Conservation (phyloP, 2,797 vertebrate species). For the Anguilla pacifica region DNA sequence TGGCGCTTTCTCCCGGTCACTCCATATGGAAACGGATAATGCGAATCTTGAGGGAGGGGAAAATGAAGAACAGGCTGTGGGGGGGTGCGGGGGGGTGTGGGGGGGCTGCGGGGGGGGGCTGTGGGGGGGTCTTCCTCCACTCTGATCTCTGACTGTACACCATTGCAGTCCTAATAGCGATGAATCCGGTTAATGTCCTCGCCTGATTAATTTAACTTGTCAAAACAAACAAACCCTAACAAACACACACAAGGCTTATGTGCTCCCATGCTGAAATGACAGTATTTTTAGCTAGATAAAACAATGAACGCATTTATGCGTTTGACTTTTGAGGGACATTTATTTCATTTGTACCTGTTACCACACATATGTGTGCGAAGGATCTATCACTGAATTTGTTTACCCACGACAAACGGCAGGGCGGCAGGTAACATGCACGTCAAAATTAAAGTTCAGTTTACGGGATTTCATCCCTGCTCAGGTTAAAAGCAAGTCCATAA, state of each 20-base stretch:
- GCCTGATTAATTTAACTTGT: neutral
- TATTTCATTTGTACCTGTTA: neutral
- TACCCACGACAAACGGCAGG: neutral
- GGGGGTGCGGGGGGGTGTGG: neutral
- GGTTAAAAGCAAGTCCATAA: neutral
- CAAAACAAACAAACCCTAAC: neutral
- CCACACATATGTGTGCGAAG: neutral
- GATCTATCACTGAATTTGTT: constrained; percentile 10
- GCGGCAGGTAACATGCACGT: constrained; percentile 28
- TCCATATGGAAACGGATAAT: constrained; percentile 15
- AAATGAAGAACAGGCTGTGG: constrained; percentile 13
- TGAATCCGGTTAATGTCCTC: neutral
- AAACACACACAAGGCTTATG: neutral
- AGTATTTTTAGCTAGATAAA: neutral
- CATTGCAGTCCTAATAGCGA: neutral
- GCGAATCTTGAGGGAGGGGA: neutral
- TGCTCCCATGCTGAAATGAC: neutral
- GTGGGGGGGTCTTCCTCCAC: neutral
- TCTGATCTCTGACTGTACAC: constrained; percentile 9
- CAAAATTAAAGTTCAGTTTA: neutral
- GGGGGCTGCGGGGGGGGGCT: neutral
- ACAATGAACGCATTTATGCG: neutral
- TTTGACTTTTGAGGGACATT: neutral
- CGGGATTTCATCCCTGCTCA: neutral
- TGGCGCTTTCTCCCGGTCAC: constrained; percentile 76